These are phyloP conservation scores for Ophraella communa DNA, from an alignment of 2,888 invertebrate genomes.

Conservation along the genomic window DNA sequence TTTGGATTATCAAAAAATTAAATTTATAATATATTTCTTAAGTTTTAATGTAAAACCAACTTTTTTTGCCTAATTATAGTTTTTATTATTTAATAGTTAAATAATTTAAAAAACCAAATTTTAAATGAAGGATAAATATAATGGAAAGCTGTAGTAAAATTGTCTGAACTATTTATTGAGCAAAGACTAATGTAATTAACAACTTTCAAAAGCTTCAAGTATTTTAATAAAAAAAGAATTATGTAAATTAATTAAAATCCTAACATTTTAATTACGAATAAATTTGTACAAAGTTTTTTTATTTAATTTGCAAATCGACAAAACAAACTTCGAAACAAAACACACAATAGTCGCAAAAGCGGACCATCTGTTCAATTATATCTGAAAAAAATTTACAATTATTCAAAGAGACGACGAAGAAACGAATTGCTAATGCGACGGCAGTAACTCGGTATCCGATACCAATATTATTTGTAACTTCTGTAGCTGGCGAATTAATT, in stretches of 20 bases:
- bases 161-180: no score
- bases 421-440: slow-evolving; percentile 18
- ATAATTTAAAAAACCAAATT: no score
- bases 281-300: slow-evolving; percentile 6
- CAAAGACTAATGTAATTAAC: no score
- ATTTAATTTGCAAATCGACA: slow-evolving; percentile 8
- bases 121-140: no score
- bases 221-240: background rate
- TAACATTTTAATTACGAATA: background rate
- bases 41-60: no score
- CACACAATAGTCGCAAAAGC: slow-evolving; percentile 4
- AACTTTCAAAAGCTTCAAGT: no score
- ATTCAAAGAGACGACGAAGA: slow-evolving; percentile 9
- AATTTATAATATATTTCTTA: no score
- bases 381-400: slow-evolving; percentile 20
- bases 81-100: no score
- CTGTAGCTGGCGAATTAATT: slow-evolving; percentile 34
- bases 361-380: slow-evolving; percentile 26
- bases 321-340: slow-evolving; percentile 7
- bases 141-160: no score
- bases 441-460: slow-evolving; percentile 19
- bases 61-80: no score
- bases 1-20: no score
- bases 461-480: slow-evolving; percentile 36
- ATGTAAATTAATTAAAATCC: background rate